Conservation (phyloP, 2,797 vertebrate species). For the Gymnothorax javanicus region DNA sequence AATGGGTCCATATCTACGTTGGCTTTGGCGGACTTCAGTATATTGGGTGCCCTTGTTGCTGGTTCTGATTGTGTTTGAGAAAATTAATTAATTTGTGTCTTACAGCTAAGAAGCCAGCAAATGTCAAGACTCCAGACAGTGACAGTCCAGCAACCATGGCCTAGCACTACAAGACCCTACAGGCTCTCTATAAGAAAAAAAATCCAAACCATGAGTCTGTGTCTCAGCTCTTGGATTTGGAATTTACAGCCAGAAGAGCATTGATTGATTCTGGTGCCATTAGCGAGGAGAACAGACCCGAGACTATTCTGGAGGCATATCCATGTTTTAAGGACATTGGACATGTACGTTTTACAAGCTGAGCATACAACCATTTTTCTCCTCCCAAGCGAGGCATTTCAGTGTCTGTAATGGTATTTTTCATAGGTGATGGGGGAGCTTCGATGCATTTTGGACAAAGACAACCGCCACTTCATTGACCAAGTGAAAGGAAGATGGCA, state of each 20-base stretch:
- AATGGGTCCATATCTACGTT: not conserved
- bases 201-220: constrained; percentile 46
- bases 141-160: constrained; percentile 36
- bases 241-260: constrained; percentile 45
- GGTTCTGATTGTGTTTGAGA: not conserved
- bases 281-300: no score
- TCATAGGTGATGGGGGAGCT: constrained; percentile 42
- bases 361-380: constrained; percentile 16
- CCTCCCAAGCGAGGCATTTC: constrained; percentile 31
- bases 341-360: no score
- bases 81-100: constrained; percentile 35
- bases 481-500: constrained; percentile 45
- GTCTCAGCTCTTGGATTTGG: constrained; percentile 45
- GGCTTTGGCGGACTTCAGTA: no score
- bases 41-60: not conserved
- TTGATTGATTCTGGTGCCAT: constrained; percentile 42
- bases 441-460: constrained; percentile 38
- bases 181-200: constrained; percentile 39
- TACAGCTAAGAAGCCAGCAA: constrained; percentile 25
- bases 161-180: constrained; percentile 44
- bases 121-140: constrained; percentile 10
- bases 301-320: no score
- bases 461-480: constrained; percentile 40
- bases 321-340: no score
- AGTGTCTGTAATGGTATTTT: constrained; percentile 27